Percentiles rank a stretch among this genome's conserved stretches.
phyloP scores from a whole-genome alignment of 2,888 invertebrate species.

The Apamea anceps region DNA sequence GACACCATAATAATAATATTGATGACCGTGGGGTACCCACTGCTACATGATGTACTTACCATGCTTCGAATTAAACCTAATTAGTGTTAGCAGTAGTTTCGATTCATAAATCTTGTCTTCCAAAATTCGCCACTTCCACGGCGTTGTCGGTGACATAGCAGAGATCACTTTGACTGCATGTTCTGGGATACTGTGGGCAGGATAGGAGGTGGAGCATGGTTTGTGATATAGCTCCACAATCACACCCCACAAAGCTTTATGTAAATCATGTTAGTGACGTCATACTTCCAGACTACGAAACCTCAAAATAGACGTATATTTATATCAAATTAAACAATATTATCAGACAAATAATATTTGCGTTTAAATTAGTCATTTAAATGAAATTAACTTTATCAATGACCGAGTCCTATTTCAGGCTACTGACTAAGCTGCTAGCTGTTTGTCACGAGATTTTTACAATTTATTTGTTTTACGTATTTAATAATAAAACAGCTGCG shows the following conservation, averaged over 20 bases:
- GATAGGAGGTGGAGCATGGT: no score
- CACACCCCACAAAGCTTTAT: not conserved
- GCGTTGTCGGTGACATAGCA: no score
- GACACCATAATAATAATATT: no score
- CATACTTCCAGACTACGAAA: not conserved
- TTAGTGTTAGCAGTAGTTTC: no score
- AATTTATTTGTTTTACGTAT: slow-evolving; percentile 21
- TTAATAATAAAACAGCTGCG: not conserved
- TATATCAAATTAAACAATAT: slow-evolving; percentile 33
- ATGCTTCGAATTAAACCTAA: no score
- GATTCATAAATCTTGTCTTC: no score
- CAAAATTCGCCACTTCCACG: no score
- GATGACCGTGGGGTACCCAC: no score
- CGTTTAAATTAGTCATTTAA: slow-evolving; percentile 41
- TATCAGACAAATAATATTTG: slow-evolving; percentile 47
- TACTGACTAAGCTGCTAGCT: not conserved
- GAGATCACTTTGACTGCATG: no score
- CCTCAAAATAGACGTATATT: slow-evolving; percentile 32
- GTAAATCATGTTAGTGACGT: slow-evolving; percentile 24
- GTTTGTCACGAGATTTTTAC: slow-evolving; percentile 18
- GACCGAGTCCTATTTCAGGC: slow-evolving; percentile 36
- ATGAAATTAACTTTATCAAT: slow-evolving; percentile 51
- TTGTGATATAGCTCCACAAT: no score
- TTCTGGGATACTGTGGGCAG: no score
- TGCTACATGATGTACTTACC: no score